phyloP scores from a whole-genome alignment of 1,140 invertebrate species.

The Bactericera cockerelli region DNA sequence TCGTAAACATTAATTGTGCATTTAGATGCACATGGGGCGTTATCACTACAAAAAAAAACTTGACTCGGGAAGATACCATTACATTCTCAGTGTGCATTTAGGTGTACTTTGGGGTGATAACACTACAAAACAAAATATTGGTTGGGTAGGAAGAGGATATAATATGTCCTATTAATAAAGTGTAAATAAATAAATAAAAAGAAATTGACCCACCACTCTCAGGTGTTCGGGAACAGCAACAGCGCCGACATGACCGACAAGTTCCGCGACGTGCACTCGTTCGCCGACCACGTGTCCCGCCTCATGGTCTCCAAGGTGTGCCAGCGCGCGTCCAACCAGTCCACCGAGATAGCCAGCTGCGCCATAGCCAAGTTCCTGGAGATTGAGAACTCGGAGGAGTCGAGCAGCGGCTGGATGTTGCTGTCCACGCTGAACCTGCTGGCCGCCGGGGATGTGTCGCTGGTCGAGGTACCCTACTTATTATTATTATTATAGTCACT shows the following conservation, averaged over 20 bases:
- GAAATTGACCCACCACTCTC: no score
- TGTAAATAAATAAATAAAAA: no score
- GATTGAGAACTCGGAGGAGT: constrained; percentile 80
- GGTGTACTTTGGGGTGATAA: no score
- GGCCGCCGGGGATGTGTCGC: constrained; percentile 60
- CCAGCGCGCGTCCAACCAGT: constrained; percentile 83
- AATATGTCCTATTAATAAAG: no score
- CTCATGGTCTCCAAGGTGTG: constrained; percentile 92
- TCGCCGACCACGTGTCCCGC: constrained; percentile 85
- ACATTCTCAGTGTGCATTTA: no score
- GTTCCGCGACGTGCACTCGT: constrained; percentile 82
- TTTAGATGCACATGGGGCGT: no score
- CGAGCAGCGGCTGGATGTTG: constrained; percentile 92
- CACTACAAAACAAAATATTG: no score
- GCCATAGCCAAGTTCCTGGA: constrained; percentile 92
- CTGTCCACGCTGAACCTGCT: constrained; percentile 79
- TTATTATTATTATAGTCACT: no score
- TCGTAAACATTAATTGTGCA: no score
- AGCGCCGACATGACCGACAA: constrained; percentile 88
- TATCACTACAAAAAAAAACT: no score
- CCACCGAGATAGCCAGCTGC: constrained; percentile 85
- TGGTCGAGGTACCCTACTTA: constrained; percentile 37
- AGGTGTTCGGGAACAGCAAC: constrained; percentile 83
- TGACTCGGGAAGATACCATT: no score
- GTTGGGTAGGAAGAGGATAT: no score